Percentiles rank a stretch among this genome's conserved stretches.
These are phyloP conservation scores for Rotaria macrura DNA, from an alignment of 2,888 invertebrate species.

Conservation along the genomic window DNA sequence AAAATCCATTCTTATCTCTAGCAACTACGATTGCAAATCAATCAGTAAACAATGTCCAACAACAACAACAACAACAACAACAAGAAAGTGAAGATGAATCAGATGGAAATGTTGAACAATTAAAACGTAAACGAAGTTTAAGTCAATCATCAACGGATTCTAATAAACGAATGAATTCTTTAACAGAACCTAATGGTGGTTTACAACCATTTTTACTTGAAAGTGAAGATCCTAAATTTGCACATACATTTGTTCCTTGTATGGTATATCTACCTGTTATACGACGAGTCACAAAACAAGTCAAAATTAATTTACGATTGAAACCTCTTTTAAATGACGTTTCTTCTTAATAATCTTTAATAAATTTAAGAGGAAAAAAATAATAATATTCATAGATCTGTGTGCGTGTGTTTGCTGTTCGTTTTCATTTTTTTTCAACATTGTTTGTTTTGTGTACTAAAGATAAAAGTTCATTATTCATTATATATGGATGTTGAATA, in stretches of 20 bases:
- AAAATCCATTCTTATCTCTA: conserved; percentile 2
- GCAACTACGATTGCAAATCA: not conserved
- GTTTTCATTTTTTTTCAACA: not conserved
- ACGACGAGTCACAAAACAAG: conserved; percentile 69
- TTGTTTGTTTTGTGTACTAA: conserved; percentile 4
- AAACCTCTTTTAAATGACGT: conserved; percentile 24
- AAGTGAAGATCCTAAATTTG: conserved; percentile 36
- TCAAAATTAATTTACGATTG: conserved; percentile 50
- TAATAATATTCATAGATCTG: not conserved
- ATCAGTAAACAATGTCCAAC: not conserved
- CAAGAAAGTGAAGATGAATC: conserved; percentile 12
- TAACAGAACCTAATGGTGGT: not conserved
- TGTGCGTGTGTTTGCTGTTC: not conserved
- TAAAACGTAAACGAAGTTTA: conserved; percentile 8
- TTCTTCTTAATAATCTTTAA: not conserved
- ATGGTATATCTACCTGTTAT: conserved; percentile 85
- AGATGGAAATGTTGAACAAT: not conserved
- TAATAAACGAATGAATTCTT: not conserved
- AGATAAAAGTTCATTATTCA: conserved; percentile 15
- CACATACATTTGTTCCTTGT: conserved; percentile 68
- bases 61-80: not conserved
- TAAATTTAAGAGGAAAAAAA: not conserved
- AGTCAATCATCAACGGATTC: not conserved
- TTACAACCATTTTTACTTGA: conserved; percentile 71
- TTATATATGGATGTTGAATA: not conserved